These are phyloP conservation scores for Pagrus major DNA, from an alignment of 2,113 vertebrate genomes.

Conservation along the genomic window DNA sequence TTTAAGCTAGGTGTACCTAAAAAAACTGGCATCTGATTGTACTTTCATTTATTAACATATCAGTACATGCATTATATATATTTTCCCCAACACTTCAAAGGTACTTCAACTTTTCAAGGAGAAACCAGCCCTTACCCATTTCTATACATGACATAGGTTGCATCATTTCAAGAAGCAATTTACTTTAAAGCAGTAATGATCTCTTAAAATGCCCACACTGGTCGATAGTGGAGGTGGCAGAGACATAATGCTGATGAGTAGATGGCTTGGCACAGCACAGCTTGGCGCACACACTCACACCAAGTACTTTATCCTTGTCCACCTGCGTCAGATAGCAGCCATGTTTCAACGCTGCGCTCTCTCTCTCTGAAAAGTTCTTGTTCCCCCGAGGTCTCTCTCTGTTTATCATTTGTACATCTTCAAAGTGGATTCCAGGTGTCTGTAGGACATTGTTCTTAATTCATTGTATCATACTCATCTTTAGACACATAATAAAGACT, in stretches of 20 bases:
- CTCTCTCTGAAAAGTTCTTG: background rate
- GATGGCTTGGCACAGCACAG: slow-evolving; percentile 12
- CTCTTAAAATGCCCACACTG: background rate
- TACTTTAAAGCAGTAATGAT: background rate
- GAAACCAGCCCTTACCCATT: background rate
- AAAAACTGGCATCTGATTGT: background rate
- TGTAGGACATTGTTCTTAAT: background rate
- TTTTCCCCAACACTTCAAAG: background rate
- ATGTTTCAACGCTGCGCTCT: background rate
- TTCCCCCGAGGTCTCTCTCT: background rate
- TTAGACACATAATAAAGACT: background rate
- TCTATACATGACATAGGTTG: background rate
- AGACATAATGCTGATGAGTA: slow-evolving; percentile 20
- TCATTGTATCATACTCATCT: background rate
- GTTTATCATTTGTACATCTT: background rate
- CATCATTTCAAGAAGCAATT: background rate
- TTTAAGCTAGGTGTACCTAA: background rate
- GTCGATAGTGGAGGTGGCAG: slow-evolving; percentile 10
- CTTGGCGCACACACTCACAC: background rate
- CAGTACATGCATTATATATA: background rate
- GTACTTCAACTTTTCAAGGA: background rate
- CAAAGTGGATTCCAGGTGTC: background rate
- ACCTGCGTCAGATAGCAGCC: slow-evolving; percentile 22
- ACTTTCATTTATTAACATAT: background rate
- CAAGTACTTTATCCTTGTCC: slow-evolving; percentile 14